phyloP scores from a whole-genome alignment of 2,797 vertebrate species.

The Clamator glandarius region DNA sequence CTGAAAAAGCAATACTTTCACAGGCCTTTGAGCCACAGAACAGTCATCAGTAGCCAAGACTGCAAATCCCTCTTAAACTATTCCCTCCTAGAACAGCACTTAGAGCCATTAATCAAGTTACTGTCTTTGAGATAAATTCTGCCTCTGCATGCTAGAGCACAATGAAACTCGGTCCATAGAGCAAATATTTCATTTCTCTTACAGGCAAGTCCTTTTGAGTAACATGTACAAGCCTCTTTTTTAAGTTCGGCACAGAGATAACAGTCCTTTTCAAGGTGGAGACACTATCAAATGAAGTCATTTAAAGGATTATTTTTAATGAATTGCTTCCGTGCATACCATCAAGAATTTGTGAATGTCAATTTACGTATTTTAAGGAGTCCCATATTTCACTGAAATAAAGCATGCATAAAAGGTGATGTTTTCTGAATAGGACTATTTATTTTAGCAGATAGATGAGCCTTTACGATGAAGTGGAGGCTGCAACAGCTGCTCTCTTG shows the following conservation, averaged over 20 bases:
- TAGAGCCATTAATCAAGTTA: no score
- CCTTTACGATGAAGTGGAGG: slow-evolving; percentile 95
- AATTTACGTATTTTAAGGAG: background rate
- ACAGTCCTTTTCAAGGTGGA: background rate
- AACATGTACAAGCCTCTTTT: background rate
- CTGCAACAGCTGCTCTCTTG: slow-evolving; percentile 92
- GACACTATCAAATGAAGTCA: background rate
- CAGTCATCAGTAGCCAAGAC: background rate
- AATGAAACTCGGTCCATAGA: background rate
- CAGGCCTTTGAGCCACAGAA: background rate
- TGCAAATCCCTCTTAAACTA: background rate
- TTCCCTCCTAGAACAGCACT: background rate
- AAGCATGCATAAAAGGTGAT: background rate
- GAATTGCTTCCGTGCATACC: background rate
- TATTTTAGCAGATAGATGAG: slow-evolving; percentile 73
- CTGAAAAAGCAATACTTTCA: background rate
- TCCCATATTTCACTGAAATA: background rate
- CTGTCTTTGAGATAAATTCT: background rate
- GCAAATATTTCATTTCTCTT: background rate
- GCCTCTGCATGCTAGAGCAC: accelerated
- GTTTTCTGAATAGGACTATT: slow-evolving; percentile 58
- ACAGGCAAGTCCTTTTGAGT: accelerated
- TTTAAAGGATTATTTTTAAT: background rate
- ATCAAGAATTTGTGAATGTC: background rate
- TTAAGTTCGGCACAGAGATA: background rate